Evolutionary conservation across 2,797 vertebrate genomes (phyloP).

Genomic region (Poeciliopsis paucimaculata): DNA sequence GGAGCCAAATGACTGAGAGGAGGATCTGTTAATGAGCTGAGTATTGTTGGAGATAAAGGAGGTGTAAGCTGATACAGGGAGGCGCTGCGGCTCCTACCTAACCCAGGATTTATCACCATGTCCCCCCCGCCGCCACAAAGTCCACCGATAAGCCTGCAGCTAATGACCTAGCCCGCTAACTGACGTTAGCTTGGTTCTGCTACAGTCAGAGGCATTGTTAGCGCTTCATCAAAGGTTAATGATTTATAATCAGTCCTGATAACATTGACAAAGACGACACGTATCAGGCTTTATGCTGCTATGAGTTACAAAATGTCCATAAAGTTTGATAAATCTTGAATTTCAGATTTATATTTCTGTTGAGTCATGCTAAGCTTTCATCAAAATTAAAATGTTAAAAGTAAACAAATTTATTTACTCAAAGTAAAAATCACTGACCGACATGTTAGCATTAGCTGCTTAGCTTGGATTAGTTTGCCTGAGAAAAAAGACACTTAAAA

Average conservation of each 20-base stretch:
- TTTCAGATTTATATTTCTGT: not conserved
- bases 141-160: conserved; percentile 46
- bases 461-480: not conserved
- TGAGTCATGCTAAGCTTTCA: not conserved
- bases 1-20: not conserved
- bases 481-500: not conserved
- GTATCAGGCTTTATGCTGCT: not conserved
- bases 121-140: conserved; percentile 30
- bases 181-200: conserved; percentile 8
- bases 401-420: not conserved
- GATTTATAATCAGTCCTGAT: not conserved
- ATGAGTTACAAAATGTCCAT: not conserved
- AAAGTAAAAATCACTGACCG: not conserved
- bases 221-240: not conserved
- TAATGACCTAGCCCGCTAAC: conserved; percentile 52
- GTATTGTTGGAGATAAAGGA: conserved; percentile 26
- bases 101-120: conserved; percentile 42
- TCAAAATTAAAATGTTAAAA: not conserved
- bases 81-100: conserved; percentile 33
- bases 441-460: not conserved
- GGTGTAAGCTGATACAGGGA: conserved; percentile 43
- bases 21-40: conserved; percentile 10
- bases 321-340: not conserved
- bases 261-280: not conserved
- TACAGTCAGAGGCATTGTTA: conserved; percentile 3